Conservation (phyloP, 2,888 invertebrate species). For the Salticus scenicus region DNA sequence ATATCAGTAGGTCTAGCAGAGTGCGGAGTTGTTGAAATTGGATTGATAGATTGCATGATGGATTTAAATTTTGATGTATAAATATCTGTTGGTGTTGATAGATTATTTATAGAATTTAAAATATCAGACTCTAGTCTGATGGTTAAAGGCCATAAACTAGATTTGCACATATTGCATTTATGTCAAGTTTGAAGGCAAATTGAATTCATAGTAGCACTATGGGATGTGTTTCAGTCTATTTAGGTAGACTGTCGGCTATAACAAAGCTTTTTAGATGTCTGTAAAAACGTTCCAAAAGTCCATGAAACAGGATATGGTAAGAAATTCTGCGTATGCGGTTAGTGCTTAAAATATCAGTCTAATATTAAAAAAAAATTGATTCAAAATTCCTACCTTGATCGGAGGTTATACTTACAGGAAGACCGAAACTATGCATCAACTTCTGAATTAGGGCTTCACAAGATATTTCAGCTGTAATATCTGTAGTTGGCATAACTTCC, state of each 20-base stretch:
- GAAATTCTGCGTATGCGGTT: background rate
- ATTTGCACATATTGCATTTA: background rate
- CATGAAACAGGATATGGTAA: background rate
- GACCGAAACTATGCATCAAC: background rate
- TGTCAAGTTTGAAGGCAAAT: constrained; percentile 21
- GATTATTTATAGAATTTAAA: background rate
- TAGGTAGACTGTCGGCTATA: background rate
- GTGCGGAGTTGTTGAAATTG: too few species aligned
- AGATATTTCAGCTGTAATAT: constrained; percentile 5
- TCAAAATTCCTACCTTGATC: background rate
- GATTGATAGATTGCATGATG: too few species aligned
- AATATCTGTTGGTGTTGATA: background rate
- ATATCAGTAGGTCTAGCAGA: too few species aligned
- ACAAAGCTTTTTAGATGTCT: constrained; percentile 14
- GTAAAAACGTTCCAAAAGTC: background rate
- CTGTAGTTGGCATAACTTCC: constrained; percentile 6
- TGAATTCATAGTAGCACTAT: constrained; percentile 18
- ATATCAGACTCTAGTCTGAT: constrained; percentile 17
- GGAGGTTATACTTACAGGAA: background rate
- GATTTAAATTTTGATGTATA: background rate
- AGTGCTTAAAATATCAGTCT: background rate
- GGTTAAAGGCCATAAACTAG: constrained; percentile 18
- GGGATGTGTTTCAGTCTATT: constrained; percentile 12
- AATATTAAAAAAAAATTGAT: background rate
- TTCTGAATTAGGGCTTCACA: background rate